Percentiles rank a stretch among this genome's conserved stretches.
Conservation (phyloP, 2,888 invertebrate species). For the Theretra japonica region DNA sequence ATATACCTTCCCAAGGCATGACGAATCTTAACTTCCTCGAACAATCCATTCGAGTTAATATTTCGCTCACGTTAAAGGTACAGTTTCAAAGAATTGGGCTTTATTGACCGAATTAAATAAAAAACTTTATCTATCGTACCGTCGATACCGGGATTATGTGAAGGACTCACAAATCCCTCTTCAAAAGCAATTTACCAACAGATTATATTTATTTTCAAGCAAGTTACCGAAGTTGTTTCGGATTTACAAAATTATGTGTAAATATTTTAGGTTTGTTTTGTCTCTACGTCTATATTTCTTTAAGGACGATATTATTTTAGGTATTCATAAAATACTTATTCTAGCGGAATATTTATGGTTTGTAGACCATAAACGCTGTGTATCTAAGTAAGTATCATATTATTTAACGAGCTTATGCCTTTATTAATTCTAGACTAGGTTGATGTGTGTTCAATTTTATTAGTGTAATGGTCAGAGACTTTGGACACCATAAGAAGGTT, state of each 20-base stretch:
- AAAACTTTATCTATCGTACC: conserved; percentile 7
- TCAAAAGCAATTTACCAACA: conserved; percentile 1
- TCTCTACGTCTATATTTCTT: background rate
- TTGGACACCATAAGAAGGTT: too few species aligned
- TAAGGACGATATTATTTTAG: background rate
- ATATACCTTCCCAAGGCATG: too few species aligned
- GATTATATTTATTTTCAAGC: background rate
- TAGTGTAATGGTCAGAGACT: too few species aligned
- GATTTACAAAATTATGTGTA: conserved; percentile 1
- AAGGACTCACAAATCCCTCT: background rate
- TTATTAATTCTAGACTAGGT: too few species aligned
- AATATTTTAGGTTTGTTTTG: background rate
- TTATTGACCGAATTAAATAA: conserved; percentile 3
- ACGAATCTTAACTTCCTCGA: background rate
- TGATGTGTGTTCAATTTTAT: too few species aligned
- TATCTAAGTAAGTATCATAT: too few species aligned
- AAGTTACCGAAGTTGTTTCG: background rate
- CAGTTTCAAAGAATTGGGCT: background rate
- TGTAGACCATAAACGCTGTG: too few species aligned
- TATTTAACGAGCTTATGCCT: too few species aligned
- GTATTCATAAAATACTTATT: background rate
- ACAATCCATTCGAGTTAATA: background rate
- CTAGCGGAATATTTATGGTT: background rate
- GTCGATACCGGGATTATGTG: conserved; percentile 9
- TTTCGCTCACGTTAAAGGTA: background rate